A percentile compares a stretch with the other conserved stretches of the same genome.
phyloP scores from a whole-genome alignment of 64 coral and sea anemone genomes.

The Catalaphyllia jardinei region DNA sequence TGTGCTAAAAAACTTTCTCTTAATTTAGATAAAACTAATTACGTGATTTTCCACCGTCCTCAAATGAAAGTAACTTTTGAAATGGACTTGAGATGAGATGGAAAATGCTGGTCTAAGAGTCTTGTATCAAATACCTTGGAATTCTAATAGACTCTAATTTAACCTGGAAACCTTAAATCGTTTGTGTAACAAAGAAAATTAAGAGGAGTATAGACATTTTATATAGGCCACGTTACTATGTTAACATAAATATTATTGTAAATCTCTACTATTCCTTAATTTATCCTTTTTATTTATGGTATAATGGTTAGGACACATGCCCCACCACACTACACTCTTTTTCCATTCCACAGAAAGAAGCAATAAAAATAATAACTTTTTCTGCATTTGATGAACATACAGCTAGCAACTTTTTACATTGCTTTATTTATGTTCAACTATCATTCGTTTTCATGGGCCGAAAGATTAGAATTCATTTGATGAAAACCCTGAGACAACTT shows the following conservation, averaged over 20 bases:
- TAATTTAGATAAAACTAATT: neutral
- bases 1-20: neutral
- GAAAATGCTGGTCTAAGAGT: neutral
- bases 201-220: constrained; percentile 13
- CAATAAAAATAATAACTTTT: constrained; percentile 39
- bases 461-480: too few species aligned
- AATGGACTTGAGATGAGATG: neutral
- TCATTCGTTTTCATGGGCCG: too few species aligned
- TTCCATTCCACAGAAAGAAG: constrained; percentile 10
- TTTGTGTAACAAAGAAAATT: constrained; percentile 32
- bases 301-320: constrained; percentile 21
- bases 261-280: neutral
- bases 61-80: too few species aligned
- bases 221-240: constrained; percentile 28
- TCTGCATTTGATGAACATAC: constrained; percentile 27
- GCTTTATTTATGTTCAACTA: neutral
- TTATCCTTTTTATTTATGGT: constrained; percentile 12
- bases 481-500: too few species aligned
- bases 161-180: constrained; percentile 39
- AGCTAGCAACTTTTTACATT: neutral
- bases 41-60: too few species aligned
- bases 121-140: neutral
- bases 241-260: constrained; percentile 3
- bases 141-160: constrained; percentile 31
- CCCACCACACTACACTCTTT: constrained; percentile 4